A percentile compares a stretch with the other conserved stretches of the same genome.
These are phyloP conservation scores for Nomada flava DNA, from an alignment of 2,888 invertebrate genomes.

Conservation along the genomic window DNA sequence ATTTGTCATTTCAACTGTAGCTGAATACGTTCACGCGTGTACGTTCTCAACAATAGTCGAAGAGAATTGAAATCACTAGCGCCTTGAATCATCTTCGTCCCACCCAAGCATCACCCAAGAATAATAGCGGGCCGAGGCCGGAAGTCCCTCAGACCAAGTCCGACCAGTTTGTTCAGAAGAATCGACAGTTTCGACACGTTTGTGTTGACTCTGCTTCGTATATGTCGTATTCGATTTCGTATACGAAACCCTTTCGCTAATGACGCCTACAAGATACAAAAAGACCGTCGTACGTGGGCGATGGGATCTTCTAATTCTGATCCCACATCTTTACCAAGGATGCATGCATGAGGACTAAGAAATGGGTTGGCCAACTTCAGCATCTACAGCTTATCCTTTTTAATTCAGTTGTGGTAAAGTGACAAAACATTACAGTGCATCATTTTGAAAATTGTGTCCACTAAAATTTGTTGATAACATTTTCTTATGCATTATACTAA, in stretches of 20 bases:
- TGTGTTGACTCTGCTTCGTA: constrained; percentile 52
- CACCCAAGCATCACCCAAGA: constrained; percentile 78
- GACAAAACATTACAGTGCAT: not conserved
- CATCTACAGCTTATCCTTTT: constrained; percentile 84
- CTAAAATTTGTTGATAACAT: too few species aligned
- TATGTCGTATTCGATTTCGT: constrained; percentile 76
- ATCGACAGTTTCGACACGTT: constrained; percentile 73
- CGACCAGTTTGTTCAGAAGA: constrained; percentile 67
- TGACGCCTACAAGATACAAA: constrained; percentile 80
- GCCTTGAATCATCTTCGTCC: constrained; percentile 71
- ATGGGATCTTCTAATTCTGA: constrained; percentile 78
- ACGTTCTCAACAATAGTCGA: constrained; percentile 44
- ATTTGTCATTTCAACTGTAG: constrained; percentile 12
- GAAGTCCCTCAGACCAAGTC: constrained; percentile 72
- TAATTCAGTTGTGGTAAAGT: constrained; percentile 71
- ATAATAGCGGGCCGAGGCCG: constrained; percentile 76
- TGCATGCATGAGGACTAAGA: constrained; percentile 45
- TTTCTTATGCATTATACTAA: too few species aligned
- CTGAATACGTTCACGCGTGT: not conserved
- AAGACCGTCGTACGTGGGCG: constrained; percentile 81
- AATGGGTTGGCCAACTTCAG: constrained; percentile 72
- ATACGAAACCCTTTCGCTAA: constrained; percentile 76
- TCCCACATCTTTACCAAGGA: constrained; percentile 33
- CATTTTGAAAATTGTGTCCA: too few species aligned
- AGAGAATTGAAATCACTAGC: constrained; percentile 58